Evolutionary conservation across 2,797 vertebrate genomes (phyloP).

Genomic region (Sebastes hubbsi): DNA sequence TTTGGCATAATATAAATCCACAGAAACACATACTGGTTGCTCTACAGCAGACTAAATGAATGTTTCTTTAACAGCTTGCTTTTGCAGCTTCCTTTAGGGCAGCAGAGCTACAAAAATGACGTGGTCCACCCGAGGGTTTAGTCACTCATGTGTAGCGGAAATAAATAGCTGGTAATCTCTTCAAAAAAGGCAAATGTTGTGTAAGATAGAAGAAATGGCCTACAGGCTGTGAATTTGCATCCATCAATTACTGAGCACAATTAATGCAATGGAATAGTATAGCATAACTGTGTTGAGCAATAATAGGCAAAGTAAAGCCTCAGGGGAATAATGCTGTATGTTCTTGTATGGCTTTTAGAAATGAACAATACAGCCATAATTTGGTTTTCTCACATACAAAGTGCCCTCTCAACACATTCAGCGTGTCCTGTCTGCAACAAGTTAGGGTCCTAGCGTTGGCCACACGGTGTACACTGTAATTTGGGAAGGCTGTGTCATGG

Average conservation of each 20-base stretch:
- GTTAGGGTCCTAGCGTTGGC: background rate
- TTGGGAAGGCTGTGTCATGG: conserved; percentile 52
- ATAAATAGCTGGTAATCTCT: background rate
- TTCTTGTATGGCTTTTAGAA: background rate
- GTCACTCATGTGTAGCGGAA: background rate
- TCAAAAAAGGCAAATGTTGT: background rate
- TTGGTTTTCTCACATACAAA: background rate
- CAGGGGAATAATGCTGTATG: background rate
- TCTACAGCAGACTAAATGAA: background rate
- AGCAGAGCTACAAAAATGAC: background rate
- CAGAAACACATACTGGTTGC: background rate
- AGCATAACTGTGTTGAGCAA: background rate
- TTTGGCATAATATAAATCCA: conserved; percentile 14
- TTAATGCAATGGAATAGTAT: background rate
- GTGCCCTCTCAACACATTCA: background rate
- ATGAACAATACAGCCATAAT: background rate
- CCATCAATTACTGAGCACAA: background rate
- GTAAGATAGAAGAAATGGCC: background rate
- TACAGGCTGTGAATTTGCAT: background rate
- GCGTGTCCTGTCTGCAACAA: conserved; percentile 11
- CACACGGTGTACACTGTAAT: conserved; percentile 45
- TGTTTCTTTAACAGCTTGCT: background rate
- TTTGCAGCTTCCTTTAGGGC: background rate
- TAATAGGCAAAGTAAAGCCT: background rate
- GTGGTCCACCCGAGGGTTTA: background rate